Base-by-base conservation (phyloP, 2,797 vertebrate species). In the Sebastes diploproa region DNA sequence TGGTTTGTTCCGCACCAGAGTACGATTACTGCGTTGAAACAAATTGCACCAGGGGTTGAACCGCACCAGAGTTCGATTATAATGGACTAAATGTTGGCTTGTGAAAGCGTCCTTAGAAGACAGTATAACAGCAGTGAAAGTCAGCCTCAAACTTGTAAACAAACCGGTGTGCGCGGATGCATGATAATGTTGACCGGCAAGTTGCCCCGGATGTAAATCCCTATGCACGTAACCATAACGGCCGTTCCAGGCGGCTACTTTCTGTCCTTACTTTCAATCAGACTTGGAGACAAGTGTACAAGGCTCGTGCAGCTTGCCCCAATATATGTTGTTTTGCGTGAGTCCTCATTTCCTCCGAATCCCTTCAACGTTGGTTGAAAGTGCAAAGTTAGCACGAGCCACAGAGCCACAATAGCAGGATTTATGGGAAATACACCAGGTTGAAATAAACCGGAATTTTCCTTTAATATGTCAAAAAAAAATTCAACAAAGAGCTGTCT, bases 401-500 rank as follows among this genome's bases (percentile, higher is more conserved):
- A 20, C 6, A n/a, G 23, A 60, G n/a, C 10, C 23, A 36, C 52
- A 20, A 20, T 1, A 68, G 2, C 6, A n/a, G 32, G 23, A 72
- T 69, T 69, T 27, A 72, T 32, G 22, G 20, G 36, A 63, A 52
- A 68, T 30, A 63, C 50, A 59, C 2, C 20, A 3, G 6, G 23
- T n/a, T 54, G 30, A 64, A 61, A 66, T 27, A 20, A 75, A 29
- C 7, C 1, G 2, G 10, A 16, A 16, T 73, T 38, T 34, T 34
- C 20, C 60, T 27, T 54, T 67, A 20, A 70, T 29, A 4, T 29
- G 14, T 81, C 68, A 30, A 38, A 38, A 38, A 22, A 82, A 58
- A 68, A 55, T 66, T 79, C 38, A 76, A 55, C 56, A 72, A n/a
- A 83, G 72, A 75, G 36, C 71, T 83, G 80, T 86, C 79, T 61